Percentiles rank a stretch among this genome's conserved stretches.
Evolutionary conservation across 2,797 vertebrate species (phyloP).

Genomic region (Sandelia bainsii): DNA sequence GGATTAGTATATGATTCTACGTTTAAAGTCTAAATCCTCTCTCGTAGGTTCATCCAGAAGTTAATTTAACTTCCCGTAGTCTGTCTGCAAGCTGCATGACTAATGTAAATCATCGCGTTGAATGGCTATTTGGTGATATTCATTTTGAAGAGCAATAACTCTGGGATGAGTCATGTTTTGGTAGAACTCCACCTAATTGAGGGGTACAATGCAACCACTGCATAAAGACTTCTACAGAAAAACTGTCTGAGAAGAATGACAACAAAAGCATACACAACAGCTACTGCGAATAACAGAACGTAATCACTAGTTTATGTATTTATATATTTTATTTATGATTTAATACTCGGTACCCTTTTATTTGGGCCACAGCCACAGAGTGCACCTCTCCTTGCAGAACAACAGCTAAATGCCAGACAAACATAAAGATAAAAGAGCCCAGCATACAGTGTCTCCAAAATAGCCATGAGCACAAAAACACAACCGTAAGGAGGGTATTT

Average conservation of each 20-base stretch:
- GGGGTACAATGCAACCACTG: not conserved
- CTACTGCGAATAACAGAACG: conserved; percentile 22
- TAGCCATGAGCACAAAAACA: conserved; percentile 42
- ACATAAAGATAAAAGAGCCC: conserved; percentile 19
- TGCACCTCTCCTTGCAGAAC: conserved; percentile 25
- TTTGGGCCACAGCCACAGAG: conserved; percentile 20
- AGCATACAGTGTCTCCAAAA: conserved; percentile 36
- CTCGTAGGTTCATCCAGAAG: conserved; percentile 40
- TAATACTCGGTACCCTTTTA: conserved; percentile 34
- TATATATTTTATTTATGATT: conserved; percentile 46
- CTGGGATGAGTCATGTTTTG: conserved; percentile 44
- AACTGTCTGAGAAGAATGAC: conserved; percentile 1
- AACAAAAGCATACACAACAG: not conserved
- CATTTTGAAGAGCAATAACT: conserved; percentile 38
- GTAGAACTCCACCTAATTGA: conserved; percentile 35
- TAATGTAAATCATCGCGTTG: conserved; percentile 31
- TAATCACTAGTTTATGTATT: conserved; percentile 40
- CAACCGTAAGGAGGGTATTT: conserved; percentile 25
- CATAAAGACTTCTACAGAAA: conserved; percentile 5
- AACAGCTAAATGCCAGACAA: conserved; percentile 44
- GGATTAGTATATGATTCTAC: conserved; percentile 18
- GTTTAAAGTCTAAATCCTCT: conserved; percentile 38
- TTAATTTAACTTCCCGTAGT: conserved; percentile 35
- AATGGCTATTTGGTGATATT: conserved; percentile 45
- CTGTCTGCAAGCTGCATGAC: conserved; percentile 46